phyloP scores from a whole-genome alignment of 1,140 invertebrate genomes.

The Penaeus japonicus region DNA sequence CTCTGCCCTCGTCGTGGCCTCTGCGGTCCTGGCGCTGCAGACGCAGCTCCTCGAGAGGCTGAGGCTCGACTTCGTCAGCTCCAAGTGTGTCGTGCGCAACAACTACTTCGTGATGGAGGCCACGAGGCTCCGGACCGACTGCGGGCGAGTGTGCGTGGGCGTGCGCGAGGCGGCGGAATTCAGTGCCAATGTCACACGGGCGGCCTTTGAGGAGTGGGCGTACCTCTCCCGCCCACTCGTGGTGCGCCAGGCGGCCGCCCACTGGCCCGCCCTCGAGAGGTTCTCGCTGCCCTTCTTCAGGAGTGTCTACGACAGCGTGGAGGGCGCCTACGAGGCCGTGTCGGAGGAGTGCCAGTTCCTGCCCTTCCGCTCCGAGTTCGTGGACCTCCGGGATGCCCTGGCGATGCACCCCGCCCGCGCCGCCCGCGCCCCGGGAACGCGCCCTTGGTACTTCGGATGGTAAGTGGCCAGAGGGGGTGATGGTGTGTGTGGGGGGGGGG shows the following conservation, averaged over 20 bases:
- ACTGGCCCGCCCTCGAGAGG: conserved; percentile 64
- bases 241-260: conserved; percentile 75
- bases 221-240: conserved; percentile 84
- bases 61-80: neutral
- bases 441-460: conserved; percentile 70
- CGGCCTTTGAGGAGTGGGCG: conserved; percentile 73
- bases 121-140: conserved; percentile 81
- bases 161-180: conserved; percentile 69
- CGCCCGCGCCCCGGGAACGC: conserved; percentile 61
- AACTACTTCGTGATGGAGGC: conserved; percentile 87
- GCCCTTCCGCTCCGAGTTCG: conserved; percentile 67
- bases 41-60: neutral
- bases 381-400: conserved; percentile 65
- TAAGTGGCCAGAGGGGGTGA: conserved; percentile 60
- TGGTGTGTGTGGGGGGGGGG: neutral
- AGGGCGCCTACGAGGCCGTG: conserved; percentile 55
- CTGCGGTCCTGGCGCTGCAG: neutral
- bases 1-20: neutral
- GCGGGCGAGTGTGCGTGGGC: conserved; percentile 75
- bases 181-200: conserved; percentile 68
- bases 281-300: conserved; percentile 66
- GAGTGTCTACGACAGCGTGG: conserved; percentile 62
- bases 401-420: conserved; percentile 61
- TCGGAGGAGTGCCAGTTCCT: conserved; percentile 68
- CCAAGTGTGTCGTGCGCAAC: conserved; percentile 76